phyloP scores from a whole-genome alignment of 2,797 vertebrate genomes.

The Hemibagrus guttatus region DNA sequence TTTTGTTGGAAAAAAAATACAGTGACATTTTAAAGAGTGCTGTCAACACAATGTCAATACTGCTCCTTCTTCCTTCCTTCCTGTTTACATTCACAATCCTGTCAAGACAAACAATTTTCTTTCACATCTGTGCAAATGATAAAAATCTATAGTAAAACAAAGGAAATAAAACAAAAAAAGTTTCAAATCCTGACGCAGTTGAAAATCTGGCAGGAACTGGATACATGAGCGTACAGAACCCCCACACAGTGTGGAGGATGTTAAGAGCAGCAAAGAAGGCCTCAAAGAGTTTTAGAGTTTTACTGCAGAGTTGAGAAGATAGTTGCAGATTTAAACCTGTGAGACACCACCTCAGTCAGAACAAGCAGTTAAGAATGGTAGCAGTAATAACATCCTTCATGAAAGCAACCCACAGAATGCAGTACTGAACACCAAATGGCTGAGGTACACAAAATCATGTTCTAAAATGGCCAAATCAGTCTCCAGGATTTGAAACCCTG shows the following conservation, averaged over 20 bases:
- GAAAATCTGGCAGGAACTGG: constrained; percentile 16
- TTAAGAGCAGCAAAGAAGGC: constrained; percentile 8
- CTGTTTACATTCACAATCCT: background rate
- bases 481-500: background rate
- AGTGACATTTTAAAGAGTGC: constrained; percentile 7
- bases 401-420: background rate
- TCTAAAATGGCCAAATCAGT: background rate
- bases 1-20: background rate
- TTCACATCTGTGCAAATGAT: background rate
- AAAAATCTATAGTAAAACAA: background rate
- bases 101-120: background rate
- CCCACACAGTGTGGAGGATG: constrained; percentile 35
- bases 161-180: background rate
- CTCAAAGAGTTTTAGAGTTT: constrained; percentile 19
- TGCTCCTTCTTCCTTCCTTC: background rate
- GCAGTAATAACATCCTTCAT: background rate
- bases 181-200: background rate
- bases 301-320: constrained; percentile 4
- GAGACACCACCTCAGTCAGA: background rate
- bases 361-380: background rate
- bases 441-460: background rate
- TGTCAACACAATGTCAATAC: background rate
- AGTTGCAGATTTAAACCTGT: background rate
- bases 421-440: background rate
- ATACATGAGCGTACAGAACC: constrained; percentile 4